phyloP scores from a whole-genome alignment of 2,888 invertebrate genomes.

The Ochropleura plecta region DNA sequence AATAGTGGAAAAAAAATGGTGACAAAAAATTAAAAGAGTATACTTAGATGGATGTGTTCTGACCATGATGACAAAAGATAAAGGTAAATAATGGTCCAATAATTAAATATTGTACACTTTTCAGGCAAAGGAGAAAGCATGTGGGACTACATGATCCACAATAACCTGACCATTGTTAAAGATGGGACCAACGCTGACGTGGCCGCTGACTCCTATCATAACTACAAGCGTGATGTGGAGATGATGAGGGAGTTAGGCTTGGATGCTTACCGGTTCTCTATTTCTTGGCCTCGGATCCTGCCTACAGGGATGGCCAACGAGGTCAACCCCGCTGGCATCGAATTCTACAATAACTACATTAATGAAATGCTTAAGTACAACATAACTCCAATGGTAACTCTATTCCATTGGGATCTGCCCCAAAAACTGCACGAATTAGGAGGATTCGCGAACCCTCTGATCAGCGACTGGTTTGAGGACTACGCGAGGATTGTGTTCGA shows the following conservation, averaged over 20 bases:
- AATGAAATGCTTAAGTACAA: slow-evolving; percentile 90
- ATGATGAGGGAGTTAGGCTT: slow-evolving; percentile 84
- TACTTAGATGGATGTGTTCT: background rate
- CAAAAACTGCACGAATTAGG: slow-evolving; percentile 88
- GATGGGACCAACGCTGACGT: slow-evolving; percentile 89
- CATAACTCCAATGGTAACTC: slow-evolving; percentile 91
- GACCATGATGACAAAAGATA: background rate
- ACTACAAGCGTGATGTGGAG: slow-evolving; percentile 89
- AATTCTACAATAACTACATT: slow-evolving; percentile 92
- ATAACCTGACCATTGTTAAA: slow-evolving; percentile 64
- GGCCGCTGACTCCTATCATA: slow-evolving; percentile 91
- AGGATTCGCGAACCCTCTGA: slow-evolving; percentile 84
- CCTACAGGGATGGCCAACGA: slow-evolving; percentile 89
- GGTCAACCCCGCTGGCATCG: slow-evolving; percentile 90
- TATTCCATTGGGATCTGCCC: slow-evolving; percentile 90
- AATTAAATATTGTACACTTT: background rate
- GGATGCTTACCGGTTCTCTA: slow-evolving; percentile 89
- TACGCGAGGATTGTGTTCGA: slow-evolving; percentile 84
- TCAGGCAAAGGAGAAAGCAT: slow-evolving; percentile 76
- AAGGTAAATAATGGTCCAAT: background rate
- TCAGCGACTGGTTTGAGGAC: slow-evolving; percentile 85
- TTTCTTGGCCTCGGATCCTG: slow-evolving; percentile 92
- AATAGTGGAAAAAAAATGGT: background rate
- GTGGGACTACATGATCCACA: slow-evolving; percentile 76
- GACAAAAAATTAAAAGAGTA: background rate